phyloP scores from a whole-genome alignment of 2,888 invertebrate genomes.

The Harpagoxenus sublaevis region DNA sequence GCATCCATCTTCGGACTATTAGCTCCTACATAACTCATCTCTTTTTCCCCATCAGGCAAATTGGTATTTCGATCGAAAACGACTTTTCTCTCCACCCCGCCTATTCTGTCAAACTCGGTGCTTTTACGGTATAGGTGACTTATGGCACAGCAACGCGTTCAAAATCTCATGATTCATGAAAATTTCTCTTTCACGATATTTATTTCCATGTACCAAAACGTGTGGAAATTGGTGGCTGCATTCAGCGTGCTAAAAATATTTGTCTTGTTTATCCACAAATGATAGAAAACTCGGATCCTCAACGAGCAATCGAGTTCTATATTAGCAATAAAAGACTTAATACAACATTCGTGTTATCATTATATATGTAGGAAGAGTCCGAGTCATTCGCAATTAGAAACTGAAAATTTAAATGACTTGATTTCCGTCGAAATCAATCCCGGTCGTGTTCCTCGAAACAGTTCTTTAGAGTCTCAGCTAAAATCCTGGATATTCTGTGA shows the following conservation, averaged over 20 bases:
- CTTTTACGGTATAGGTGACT: constrained; percentile 66
- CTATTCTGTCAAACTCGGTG: constrained; percentile 63
- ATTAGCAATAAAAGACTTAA: background rate
- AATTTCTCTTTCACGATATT: constrained; percentile 51
- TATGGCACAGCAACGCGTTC: constrained; percentile 55
- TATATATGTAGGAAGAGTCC: background rate
- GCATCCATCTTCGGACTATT: constrained; percentile 72
- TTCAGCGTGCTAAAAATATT: constrained; percentile 27
- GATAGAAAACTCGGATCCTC: background rate
- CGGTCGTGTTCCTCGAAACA: constrained; percentile 22
- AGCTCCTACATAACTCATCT: constrained; percentile 73
- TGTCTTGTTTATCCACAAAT: background rate
- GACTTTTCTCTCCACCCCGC: constrained; percentile 36
- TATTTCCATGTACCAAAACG: constrained; percentile 46
- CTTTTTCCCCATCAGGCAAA: constrained; percentile 73
- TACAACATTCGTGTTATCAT: background rate
- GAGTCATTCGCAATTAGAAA: background rate
- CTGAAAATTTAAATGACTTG: background rate
- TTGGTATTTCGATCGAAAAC: constrained; percentile 64
- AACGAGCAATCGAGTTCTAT: background rate
- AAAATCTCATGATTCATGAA: constrained; percentile 68
- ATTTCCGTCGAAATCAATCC: background rate
- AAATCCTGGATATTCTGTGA: constrained; percentile 56
- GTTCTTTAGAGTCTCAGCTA: constrained; percentile 8
- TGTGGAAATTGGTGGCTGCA: constrained; percentile 26